phyloP scores from a whole-genome alignment of 1,140 invertebrate species.

The Frieseomelitta varia region DNA sequence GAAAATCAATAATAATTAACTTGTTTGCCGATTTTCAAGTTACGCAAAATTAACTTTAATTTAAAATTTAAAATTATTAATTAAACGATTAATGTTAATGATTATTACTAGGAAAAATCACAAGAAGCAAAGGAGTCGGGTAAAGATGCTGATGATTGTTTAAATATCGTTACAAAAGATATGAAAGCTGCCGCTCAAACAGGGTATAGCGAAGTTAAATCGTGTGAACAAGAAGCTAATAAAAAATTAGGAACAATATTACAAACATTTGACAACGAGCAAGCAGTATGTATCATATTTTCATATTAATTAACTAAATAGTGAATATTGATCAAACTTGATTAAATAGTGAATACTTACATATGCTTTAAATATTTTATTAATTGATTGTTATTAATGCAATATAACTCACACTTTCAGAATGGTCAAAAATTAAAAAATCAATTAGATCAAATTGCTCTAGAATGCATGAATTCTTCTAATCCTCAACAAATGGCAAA shows the following conservation, averaged over 20 bases:
- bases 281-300: background rate
- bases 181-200: background rate
- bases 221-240: background rate
- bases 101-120: slow-evolving; percentile 20
- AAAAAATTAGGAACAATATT: background rate
- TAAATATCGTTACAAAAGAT: background rate
- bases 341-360: background rate
- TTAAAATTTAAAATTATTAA: background rate
- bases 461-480: slow-evolving; percentile 3
- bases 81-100: background rate
- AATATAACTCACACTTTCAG: slow-evolving; percentile 6
- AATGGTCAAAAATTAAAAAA: background rate
- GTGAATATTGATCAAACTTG: too few relatives aligned
- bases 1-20: too few relatives aligned
- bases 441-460: background rate
- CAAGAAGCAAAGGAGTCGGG: slow-evolving; percentile 25
- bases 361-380: background rate
- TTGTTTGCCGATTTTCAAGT: too few relatives aligned
- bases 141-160: slow-evolving; percentile 41
- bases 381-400: background rate
- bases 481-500: background rate
- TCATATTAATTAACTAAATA: background rate
- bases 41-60: background rate
- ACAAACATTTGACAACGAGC: background rate
- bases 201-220: background rate